Base-by-base conservation (phyloP, 2,888 invertebrate genomes). In the Fragum sueziense region DNA sequence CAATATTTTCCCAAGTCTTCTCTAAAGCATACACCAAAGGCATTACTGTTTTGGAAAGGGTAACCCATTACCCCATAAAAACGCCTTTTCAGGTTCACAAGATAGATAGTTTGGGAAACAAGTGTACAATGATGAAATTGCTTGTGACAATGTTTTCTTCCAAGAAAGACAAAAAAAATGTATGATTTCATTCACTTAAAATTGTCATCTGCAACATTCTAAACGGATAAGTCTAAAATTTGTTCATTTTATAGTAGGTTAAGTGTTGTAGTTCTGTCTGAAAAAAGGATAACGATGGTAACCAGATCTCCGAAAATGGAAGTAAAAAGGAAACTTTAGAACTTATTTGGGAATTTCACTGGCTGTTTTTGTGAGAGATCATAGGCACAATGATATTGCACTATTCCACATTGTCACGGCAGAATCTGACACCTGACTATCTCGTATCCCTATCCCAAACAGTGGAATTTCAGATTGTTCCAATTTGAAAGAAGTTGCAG, bases 291-390 rank as follows among this genome's bases (percentile, higher is more conserved):
- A 14, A 3, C 7, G 17, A n/a, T n/a, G 4, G 47, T 47, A 47
- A 47, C 47, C 4, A 47, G 47, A 47, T 47, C 47, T 47, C 47
- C 47, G 14, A 20, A 47, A 47, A 47, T 47, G 47, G 47, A 47
- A 47, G 47, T 47, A 57, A 27, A 57, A 29, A 57, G 1, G 57
- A 27, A 57, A 57, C 25, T 22, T 57, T 17, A 57, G 57, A 57
- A 57, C 27, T 57, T 29, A 57, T 57, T 57, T 57, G 57, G 57
- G 57, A 57, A 29, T 25, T 57, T 57, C 29, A 57, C 27, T 57
- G 14, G 27, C 17, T 25, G 47, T 57, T 57, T 57, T 57, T 57
- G 57, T 57, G 47, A 47, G 37, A 37, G 47, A 47, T 47, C 47
- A 47, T 47, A n/a, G 47, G 14, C 14, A 14, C 3, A 47, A 20